Evolutionary conservation across 1,140 invertebrate genomes (phyloP), one percentile per base, ranked within the genome.

Genomic region (Teleopsis dalmanni): DNA sequence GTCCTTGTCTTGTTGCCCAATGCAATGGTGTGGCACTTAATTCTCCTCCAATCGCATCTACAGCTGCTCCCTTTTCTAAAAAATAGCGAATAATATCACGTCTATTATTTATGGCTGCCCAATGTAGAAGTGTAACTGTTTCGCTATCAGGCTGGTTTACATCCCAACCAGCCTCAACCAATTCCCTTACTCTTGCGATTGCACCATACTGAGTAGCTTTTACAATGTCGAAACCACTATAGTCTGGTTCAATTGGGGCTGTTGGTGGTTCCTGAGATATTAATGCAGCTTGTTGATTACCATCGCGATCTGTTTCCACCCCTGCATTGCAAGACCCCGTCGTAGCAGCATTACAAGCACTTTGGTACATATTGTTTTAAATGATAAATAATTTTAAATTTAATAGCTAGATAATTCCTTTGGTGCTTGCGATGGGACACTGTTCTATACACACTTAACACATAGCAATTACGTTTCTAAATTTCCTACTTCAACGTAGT

Each of bases 21-120:
- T 99, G 95, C 43, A 99, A 72, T 16, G 96, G 94, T 6, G 96
- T 98, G 2, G 95, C 93, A 56, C 87, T 81, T 8, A 99, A 74
- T 71, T 98, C 94, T 23, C 96, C 96, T 38, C 96, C 96, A 48
- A 97, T 78, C 1, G 90, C 89, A 76, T 99, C 94, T 1, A 98
- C 84, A 42, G 83, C 78, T 7, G 92, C 93, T 36, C 90, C 92
- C 71, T 90, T 90, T 26, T 81, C 79, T 47, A 95, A 79, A 53
- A 87, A 84, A 72, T 92, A 93, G 54, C 84, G 83, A 35, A 96
- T 91, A 61, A 98, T 91, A 59, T 96, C 91, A 42, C 82, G 81
- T 18, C 90, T 78, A 78, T 98, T 98, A 71, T 99, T 99, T 57
- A 99, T 99, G 14, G 96, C 88, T 16, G 95, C 95, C 96, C 96